Evolutionary conservation across 2,797 vertebrate species (phyloP), one percentile per base, ranked within the genome.

Genomic region (Gallirallus australis): DNA sequence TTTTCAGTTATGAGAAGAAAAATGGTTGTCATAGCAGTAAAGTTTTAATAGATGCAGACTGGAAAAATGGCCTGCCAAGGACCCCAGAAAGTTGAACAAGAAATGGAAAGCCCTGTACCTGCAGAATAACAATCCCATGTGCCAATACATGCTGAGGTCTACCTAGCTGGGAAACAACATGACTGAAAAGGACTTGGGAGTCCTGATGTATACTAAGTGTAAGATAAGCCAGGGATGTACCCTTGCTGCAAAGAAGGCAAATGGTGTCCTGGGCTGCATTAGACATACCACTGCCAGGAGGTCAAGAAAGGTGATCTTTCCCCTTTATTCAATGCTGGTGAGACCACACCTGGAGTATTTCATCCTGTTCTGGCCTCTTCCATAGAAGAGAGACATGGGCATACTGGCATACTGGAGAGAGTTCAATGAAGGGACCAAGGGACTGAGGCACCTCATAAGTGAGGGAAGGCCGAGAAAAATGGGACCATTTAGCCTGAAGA

Each of bases 301-400:
- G 25, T 15, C 3, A 1, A 75, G 33, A 3, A 7, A 65, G 33
- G 17, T 7, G 11, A 37, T 61, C 31, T 25, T 77, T 52, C 6
- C 18, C 28, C 11, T 76, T 78, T 48, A 17, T 45, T 48, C 16
- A 50, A 7, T 3, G 0, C 28, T 61, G 31, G 16, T 50, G 64
- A 82, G 11, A 18, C 23, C 33, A 50, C 25, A 45, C 6, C 3
- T 40, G 11, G 4, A n/a, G 9, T 15, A 25, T 3, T 61, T 45
- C 8, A 24, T 37, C 31, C 80, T 19, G 3, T 80, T 69, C 64
- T 90, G 65, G 52, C 10, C 45, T 69, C 10, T 56, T 61, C 28
- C 48, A 21, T 31, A 9, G 8, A 9, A 12, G 10, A 30, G n/a
- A 37, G 12, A 30, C 27, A 37, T 2, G 1, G 9, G 6, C 1